Base-by-base conservation (phyloP, 2,797 vertebrate species). In the Xiphorhynchus erythropygius region DNA sequence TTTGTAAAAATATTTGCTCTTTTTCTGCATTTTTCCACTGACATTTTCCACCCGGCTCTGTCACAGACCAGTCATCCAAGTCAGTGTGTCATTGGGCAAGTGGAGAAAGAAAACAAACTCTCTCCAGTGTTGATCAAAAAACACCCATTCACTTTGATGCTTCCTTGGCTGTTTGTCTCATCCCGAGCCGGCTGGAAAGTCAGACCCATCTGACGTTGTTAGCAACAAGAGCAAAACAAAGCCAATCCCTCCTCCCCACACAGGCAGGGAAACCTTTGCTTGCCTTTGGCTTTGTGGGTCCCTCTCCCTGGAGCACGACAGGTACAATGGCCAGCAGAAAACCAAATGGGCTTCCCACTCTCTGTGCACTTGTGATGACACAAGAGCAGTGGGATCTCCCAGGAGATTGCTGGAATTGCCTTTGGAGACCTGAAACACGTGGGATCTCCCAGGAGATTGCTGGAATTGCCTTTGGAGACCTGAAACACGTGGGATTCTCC, bases 1-100 rank as follows among this genome's bases (percentile, higher is more conserved):
- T 96, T 96, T 94, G 94, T 94, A 90, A 94, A 95, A 96, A 94
- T 94, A 95, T 96, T 97, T 97, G 85, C 83, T 96, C 93, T 88
- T 95, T 93, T 97, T 67, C 90, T 95, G 93, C 89, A 82, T 95
- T 96, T 95, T 96, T 96, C 96, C 95, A 84, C 95, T 96, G 95
- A 96, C 89, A 93, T 96, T 96, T 97, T 95, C 96, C 95, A 95
- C 39, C 70, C 77, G 0, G 80, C 93, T 91, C 95, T 96, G 96
- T 93, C 94, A 95, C 94, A 80, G 96, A 91, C 24, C 67, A 91
- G 92, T 71, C 97, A 94, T 96, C 95, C 95, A 96, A 95, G 93
- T 57, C 88, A 76, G 83, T 95, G 94, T 96, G 95, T 96, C 96
- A 96, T 60, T 94, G 95, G 94, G 94, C 95, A 64, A 96, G 91